Conservation (phyloP, 2,113 vertebrate species). For the Athene cunicularia region DNA sequence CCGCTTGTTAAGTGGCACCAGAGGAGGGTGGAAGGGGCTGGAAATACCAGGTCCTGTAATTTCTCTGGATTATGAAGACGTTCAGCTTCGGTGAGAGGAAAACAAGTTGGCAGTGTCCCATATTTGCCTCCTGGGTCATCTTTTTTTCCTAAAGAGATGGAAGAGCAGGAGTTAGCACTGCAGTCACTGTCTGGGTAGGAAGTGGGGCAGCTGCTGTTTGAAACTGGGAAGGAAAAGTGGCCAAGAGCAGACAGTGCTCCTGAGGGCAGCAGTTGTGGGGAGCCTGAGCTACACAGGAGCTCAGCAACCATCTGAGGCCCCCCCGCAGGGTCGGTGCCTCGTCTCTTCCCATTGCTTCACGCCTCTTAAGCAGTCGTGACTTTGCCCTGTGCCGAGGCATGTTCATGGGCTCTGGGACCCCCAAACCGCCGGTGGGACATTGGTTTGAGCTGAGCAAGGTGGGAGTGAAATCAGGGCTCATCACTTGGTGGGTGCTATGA, state of each 20-base stretch:
- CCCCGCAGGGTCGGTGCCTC: fast-evolving
- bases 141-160: not conserved
- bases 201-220: not conserved
- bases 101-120: not conserved
- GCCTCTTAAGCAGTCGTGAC: not conserved
- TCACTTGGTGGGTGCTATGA: fast-evolving
- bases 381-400: not conserved
- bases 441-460: not conserved
- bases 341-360: not conserved
- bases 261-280: fast-evolving
- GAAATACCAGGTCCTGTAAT: not conserved
- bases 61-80: not conserved
- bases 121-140: not conserved
- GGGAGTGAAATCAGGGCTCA: not conserved
- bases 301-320: not conserved
- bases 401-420: not conserved
- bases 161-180: not conserved
- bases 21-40: not conserved
- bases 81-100: not conserved
- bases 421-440: fast-evolving
- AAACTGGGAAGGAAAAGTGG: not conserved
- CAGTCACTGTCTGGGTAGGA: not conserved
- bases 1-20: fast-evolving
- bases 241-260: not conserved
- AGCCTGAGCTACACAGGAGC: not conserved